These are phyloP conservation scores for Indicator indicator DNA, from an alignment of 2,113 vertebrate genomes.

Conservation along the genomic window DNA sequence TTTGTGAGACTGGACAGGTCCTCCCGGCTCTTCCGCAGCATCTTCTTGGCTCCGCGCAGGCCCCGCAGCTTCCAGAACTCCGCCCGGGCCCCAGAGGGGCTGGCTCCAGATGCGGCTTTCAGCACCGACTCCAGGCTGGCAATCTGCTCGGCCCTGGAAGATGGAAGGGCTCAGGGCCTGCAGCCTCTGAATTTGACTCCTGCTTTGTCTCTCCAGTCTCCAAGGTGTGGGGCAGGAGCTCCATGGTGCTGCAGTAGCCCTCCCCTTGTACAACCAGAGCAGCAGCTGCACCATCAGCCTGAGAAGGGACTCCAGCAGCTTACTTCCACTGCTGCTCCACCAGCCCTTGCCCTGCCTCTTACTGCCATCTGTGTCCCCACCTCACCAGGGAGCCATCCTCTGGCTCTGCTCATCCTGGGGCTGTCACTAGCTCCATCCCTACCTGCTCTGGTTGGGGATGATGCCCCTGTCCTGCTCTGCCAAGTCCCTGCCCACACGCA, in stretches of 20 bases:
- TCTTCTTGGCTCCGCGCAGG: slow-evolving; percentile 91
- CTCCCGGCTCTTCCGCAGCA: slow-evolving; percentile 82
- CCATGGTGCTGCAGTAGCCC: background rate
- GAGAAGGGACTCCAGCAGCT: background rate
- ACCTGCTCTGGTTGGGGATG: slow-evolving; percentile 91
- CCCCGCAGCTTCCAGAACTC: slow-evolving; percentile 98
- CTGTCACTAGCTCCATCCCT: background rate
- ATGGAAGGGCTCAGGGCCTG: background rate
- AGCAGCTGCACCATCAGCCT: background rate
- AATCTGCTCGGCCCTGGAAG: slow-evolving; percentile 87
- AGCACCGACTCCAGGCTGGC: slow-evolving; percentile 84
- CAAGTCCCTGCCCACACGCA: slow-evolving; percentile 89
- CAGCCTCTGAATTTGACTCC: background rate
- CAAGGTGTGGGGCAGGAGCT: background rate
- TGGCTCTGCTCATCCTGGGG: background rate
- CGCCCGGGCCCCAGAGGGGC: slow-evolving; percentile 78
- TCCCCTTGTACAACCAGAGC: background rate
- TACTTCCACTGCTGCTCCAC: fast-evolving
- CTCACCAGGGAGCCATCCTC: background rate
- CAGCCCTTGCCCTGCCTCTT: background rate
- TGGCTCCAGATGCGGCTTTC: slow-evolving; percentile 58
- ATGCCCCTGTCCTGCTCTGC: slow-evolving; percentile 90
- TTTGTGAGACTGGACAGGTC: slow-evolving; percentile 91
- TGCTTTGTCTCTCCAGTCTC: fast-evolving
- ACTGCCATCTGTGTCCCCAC: background rate